A percentile compares a stretch with the other conserved stretches of the same genome.
Evolutionary conservation across 2,888 invertebrate species (phyloP).

Genomic region (Eristalinus sepulchralis): DNA sequence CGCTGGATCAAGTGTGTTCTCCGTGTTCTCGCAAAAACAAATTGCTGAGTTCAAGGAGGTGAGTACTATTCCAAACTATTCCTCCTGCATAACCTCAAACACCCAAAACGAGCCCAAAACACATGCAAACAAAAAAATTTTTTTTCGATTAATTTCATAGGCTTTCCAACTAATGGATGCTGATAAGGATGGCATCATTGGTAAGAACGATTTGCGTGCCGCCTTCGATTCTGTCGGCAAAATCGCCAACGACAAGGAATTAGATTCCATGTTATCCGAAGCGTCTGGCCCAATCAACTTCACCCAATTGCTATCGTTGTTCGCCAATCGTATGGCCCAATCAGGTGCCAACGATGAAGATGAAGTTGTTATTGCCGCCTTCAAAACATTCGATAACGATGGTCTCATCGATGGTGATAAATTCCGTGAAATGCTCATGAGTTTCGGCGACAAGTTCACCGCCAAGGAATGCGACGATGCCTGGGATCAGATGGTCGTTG

Average conservation of each 20-base stretch:
- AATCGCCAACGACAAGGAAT: constrained; percentile 93
- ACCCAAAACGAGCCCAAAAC: neutral
- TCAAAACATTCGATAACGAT: constrained; percentile 94
- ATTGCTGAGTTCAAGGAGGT: constrained; percentile 98
- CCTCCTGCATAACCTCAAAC: neutral
- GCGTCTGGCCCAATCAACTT: constrained; percentile 96
- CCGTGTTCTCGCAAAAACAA: constrained; percentile 98
- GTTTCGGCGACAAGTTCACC: constrained; percentile 96
- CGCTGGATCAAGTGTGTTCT: constrained; percentile 97
- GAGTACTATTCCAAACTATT: constrained; percentile 74
- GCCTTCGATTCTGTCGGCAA: constrained; percentile 96
- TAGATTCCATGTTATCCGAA: constrained; percentile 93
- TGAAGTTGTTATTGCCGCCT: constrained; percentile 94
- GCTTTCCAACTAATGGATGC: constrained; percentile 98
- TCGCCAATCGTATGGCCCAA: constrained; percentile 95
- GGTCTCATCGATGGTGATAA: constrained; percentile 94
- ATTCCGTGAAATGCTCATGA: constrained; percentile 94
- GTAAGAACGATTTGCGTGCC: constrained; percentile 94
- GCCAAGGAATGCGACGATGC: constrained; percentile 94
- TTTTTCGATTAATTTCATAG: constrained; percentile 79
- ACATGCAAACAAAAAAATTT: neutral
- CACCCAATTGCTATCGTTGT: constrained; percentile 95
- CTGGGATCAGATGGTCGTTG: constrained; percentile 95
- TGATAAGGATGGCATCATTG: constrained; percentile 95
- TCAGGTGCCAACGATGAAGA: constrained; percentile 94